Percentiles rank a stretch among this genome's conserved stretches.
Conservation (phyloP, 2,797 vertebrate genomes). For the Lacerta bilineata region DNA sequence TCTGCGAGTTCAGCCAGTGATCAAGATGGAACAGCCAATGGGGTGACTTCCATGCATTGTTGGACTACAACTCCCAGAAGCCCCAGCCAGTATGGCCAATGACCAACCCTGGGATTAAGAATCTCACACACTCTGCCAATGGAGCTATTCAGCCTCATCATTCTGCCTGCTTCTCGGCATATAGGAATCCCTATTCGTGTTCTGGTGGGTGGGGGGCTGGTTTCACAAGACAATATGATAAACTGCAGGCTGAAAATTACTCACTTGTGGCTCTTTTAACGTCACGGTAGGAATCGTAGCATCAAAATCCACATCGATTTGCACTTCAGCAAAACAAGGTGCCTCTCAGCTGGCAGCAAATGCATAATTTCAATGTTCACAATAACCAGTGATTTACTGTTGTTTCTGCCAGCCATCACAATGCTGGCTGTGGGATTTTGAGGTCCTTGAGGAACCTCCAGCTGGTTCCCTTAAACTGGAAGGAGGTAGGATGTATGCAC, state of each 20-base stretch:
- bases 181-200: not conserved
- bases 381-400: not conserved
- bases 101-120: not conserved
- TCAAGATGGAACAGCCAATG: slow-evolving; percentile 22
- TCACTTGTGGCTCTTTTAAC: not conserved
- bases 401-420: not conserved
- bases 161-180: not conserved
- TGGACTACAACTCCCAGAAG: not conserved
- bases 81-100: not conserved
- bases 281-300: not conserved
- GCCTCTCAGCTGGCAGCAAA: not conserved
- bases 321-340: not conserved
- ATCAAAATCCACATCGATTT: not conserved
- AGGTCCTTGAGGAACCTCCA: not conserved
- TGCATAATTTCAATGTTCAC: not conserved
- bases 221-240: not conserved
- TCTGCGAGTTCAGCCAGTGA: not conserved
- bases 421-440: not conserved
- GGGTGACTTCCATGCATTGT: not conserved
- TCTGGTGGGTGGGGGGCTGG: not conserved
- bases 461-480: not conserved
- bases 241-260: not conserved
- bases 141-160: too few species aligned
- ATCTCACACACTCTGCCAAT: too few species aligned
- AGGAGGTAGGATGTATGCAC: not conserved